Conservation (phyloP, 2,113 vertebrate species). For the Fregata magnificens region DNA sequence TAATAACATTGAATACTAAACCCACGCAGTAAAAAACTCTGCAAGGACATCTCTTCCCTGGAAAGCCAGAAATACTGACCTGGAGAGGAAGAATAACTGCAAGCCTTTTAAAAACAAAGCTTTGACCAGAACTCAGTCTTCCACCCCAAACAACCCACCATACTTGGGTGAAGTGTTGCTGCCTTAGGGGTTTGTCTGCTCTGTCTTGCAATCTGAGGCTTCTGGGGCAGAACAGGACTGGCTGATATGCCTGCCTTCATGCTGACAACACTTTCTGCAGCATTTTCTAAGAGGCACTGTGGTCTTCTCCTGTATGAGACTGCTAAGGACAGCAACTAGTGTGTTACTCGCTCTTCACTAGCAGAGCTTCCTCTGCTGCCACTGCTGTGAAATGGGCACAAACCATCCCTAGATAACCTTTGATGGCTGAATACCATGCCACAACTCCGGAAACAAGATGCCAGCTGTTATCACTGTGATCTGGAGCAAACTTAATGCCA, state of each 20-base stretch:
- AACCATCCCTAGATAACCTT: background rate
- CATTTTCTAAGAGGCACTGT: background rate
- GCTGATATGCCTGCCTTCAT: fast-evolving
- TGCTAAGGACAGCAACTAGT: background rate
- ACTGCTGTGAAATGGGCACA: background rate
- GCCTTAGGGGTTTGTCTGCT: background rate
- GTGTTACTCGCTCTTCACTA: background rate
- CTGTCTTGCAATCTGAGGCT: background rate
- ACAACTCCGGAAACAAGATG: background rate
- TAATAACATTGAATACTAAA: background rate
- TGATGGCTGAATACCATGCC: background rate
- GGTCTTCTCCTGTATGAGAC: background rate
- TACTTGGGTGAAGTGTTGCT: background rate
- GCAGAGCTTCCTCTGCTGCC: background rate
- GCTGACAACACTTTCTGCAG: background rate
- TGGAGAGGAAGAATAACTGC: background rate
- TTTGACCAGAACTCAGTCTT: background rate
- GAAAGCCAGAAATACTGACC: background rate
- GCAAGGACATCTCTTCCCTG: background rate
- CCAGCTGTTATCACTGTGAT: too few relatives aligned
- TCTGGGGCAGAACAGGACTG: background rate
- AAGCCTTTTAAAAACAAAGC: background rate
- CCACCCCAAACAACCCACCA: fast-evolving
- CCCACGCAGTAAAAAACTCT: background rate
- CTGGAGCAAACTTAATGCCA: background rate